Conservation (phyloP, 1,140 invertebrate genomes). For the Drosophila fuyamai region DNA sequence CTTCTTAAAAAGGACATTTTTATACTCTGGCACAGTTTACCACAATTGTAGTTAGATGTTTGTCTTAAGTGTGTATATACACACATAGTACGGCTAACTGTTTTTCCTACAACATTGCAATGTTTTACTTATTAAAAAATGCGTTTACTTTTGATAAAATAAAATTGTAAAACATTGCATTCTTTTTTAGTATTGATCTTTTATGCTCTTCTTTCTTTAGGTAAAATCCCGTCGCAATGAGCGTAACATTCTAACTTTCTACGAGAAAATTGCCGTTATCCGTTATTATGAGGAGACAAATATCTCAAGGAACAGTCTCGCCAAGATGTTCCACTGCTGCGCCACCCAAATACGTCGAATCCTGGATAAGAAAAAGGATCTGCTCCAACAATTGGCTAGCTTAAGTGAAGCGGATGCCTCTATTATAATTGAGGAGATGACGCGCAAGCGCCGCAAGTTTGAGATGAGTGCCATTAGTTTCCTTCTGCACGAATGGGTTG, state of each 20-base stretch:
- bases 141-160: too few species aligned
- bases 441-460: conserved; percentile 78
- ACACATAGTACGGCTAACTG: too few species aligned
- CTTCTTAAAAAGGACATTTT: not conserved
- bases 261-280: conserved; percentile 81
- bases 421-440: conserved; percentile 80
- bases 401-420: conserved; percentile 77
- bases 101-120: too few species aligned
- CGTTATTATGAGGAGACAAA: conserved; percentile 81
- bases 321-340: conserved; percentile 82
- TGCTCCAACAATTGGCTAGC: conserved; percentile 72
- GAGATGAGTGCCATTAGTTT: conserved; percentile 83
- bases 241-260: conserved; percentile 82
- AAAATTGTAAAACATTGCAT: too few species aligned
- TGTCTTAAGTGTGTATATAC: too few species aligned
- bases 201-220: not conserved
- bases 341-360: conserved; percentile 83
- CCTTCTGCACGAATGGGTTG: conserved; percentile 76
- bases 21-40: too few species aligned
- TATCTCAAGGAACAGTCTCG: conserved; percentile 75
- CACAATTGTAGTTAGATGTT: too few species aligned
- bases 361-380: conserved; percentile 73
- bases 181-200: not conserved
- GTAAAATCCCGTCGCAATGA: conserved; percentile 75
- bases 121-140: too few species aligned